Evolutionary conservation across 2,888 invertebrate species (phyloP).

Genomic region (Branchinecta sandiegonensis): DNA sequence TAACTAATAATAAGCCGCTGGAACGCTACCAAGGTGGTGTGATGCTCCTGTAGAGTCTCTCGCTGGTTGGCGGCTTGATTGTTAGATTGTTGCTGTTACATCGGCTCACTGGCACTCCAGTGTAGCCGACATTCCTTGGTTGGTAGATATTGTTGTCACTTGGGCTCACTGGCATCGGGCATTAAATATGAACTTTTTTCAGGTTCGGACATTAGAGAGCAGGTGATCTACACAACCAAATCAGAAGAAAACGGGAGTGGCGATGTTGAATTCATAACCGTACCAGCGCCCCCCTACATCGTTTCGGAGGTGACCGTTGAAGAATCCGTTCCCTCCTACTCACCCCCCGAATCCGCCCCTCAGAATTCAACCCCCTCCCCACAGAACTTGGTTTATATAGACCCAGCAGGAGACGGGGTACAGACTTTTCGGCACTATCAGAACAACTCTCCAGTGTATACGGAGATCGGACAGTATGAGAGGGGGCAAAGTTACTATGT

Average conservation of each 20-base stretch:
- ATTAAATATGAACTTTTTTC: too few relatives aligned
- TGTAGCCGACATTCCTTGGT: too few relatives aligned
- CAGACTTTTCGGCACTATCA: not conserved
- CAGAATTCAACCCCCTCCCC: constrained; percentile 8
- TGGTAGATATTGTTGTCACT: too few relatives aligned
- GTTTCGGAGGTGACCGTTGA: constrained; percentile 8
- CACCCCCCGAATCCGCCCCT: not conserved
- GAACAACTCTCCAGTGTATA: constrained; percentile 12
- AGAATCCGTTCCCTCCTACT: not conserved
- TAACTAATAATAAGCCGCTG: too few relatives aligned
- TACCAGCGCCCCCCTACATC: constrained; percentile 3
- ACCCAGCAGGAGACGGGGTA: not conserved
- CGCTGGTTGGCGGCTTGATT: too few relatives aligned
- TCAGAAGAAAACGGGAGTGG: not conserved
- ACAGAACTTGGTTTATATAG: not conserved
- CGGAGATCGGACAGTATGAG: constrained; percentile 10
- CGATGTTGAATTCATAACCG: not conserved
- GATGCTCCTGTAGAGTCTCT: too few relatives aligned
- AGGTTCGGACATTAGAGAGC: too few relatives aligned
- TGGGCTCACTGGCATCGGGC: too few relatives aligned
- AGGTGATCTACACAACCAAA: too few relatives aligned
- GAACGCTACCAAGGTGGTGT: too few relatives aligned
- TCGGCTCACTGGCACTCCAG: too few relatives aligned
- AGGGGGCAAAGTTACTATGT: not conserved
- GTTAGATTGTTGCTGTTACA: too few relatives aligned